phyloP scores from a whole-genome alignment of 2,113 vertebrate species.

The Lagopus muta region DNA sequence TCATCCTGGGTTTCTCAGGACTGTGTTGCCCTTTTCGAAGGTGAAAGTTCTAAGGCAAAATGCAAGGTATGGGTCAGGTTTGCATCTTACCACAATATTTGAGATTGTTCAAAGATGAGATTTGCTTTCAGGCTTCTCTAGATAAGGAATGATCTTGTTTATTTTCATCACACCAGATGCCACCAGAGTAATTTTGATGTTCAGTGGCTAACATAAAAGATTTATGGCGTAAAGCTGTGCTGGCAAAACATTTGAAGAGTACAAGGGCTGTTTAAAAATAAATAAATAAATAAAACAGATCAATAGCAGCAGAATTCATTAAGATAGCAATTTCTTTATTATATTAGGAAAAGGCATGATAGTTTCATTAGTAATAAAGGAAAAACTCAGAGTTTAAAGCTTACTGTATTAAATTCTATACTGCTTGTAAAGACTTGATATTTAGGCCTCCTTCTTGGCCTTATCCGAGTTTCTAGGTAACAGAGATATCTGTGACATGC shows the following conservation, averaged over 20 bases:
- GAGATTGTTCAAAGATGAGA: neutral
- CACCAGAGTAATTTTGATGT: slow-evolving; percentile 24
- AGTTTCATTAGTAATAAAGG: neutral
- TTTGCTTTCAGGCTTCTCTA: neutral
- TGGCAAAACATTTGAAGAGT: neutral
- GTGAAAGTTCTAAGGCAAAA: neutral
- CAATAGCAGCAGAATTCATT: neutral
- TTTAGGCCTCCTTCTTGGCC: slow-evolving; percentile 23
- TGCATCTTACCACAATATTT: neutral
- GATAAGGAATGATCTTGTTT: slow-evolving; percentile 11
- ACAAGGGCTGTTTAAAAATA: slow-evolving; percentile 4
- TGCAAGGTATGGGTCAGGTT: neutral
- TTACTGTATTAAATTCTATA: neutral
- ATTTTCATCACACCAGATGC: slow-evolving; percentile 4
- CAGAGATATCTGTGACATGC: slow-evolving; percentile 24
- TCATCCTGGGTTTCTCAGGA: neutral
- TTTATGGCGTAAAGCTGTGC: neutral
- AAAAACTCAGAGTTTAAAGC: slow-evolving; percentile 6
- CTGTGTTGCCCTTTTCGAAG: neutral
- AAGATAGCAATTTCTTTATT: neutral
- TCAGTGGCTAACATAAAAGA: neutral
- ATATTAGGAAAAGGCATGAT: neutral
- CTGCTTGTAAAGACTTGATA: slow-evolving; percentile 21
- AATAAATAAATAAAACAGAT: neutral
- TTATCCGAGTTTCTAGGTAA: slow-evolving; percentile 58